Base-by-base conservation (phyloP, 2,888 invertebrate genomes). In the Drosophila mulleri region DNA sequence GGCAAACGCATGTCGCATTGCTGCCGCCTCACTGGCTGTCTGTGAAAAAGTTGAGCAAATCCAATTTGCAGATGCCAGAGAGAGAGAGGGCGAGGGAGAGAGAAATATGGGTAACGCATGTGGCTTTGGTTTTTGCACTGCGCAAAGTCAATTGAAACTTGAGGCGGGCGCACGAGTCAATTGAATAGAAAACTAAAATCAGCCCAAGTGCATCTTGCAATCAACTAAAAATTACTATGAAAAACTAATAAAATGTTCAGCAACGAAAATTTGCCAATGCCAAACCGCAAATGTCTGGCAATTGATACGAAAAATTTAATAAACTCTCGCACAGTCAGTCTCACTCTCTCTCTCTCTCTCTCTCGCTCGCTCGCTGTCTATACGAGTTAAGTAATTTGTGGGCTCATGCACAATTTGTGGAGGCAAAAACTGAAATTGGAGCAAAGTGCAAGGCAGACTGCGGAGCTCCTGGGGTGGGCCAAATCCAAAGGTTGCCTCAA, bases 41-140 rank as follows among this genome's bases (percentile, higher is more conserved):
- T 52, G 42, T 64, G 71, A 35, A 56, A 60, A 68, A 88, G 88
- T 75, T 77, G 29, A 52, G 66, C 69, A 86, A 87, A 89, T 75
- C 75, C 89, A 83, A 89, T 87, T 87, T 87, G 65, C 82, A 75
- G 67, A 9, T 16, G 7, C 8, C 3, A 3, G 29, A 11, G 48
- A 29, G 14, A 32, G 14, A 9, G 39, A 14, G 32, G 29, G 26
- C 12, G 45, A 7, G 23, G 4, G 45, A 1, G 23, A 23, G 16
- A 12, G 14, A 3, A 20, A 12, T 2, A 5, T 14, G 60, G 61
- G 39, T 9, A 39, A 18, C 41, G 18, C 12, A 48, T 48, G 16
- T 69, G 56, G 54, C 32, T 72, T 84, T 56, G 44, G 32, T 26
- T 47, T 63, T 54, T 32, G 50, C 52, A 61, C 42, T 29, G 44